Evolutionary conservation across 2,113 vertebrate species (phyloP).

Genomic region (Apus apus): DNA sequence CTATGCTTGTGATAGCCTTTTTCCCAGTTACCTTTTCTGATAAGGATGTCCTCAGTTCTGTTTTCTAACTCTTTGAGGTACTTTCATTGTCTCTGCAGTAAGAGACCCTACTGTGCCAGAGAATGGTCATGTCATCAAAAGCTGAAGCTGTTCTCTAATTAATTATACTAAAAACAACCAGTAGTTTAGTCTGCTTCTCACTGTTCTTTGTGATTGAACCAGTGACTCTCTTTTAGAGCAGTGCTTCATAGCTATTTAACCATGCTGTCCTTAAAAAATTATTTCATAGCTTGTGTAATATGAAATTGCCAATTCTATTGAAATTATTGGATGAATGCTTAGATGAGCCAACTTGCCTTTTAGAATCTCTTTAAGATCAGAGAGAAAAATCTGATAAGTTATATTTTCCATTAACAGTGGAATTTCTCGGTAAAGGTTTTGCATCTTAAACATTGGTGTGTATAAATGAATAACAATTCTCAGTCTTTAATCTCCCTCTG

Average conservation of each 20-base stretch:
- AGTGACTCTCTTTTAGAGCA: neutral
- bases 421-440: neutral
- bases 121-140: neutral
- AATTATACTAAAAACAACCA: neutral
- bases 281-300: neutral
- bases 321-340: neutral
- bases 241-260: neutral
- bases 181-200: neutral
- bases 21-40: neutral
- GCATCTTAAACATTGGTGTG: neutral
- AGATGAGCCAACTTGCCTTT: neutral
- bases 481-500: neutral
- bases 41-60: neutral
- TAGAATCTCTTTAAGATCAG: neutral
- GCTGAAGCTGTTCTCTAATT: neutral
- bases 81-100: neutral
- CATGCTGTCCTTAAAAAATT: neutral
- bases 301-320: neutral
- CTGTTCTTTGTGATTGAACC: neutral
- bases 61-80: neutral
- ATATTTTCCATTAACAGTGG: neutral
- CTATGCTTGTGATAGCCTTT: neutral
- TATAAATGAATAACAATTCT: neutral
- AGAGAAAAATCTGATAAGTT: neutral
- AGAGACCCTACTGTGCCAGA: neutral